A percentile compares a stretch with the other conserved stretches of the same genome.
Conservation (phyloP, 2,113 vertebrate genomes). For the Pyxicephalus adspersus region DNA sequence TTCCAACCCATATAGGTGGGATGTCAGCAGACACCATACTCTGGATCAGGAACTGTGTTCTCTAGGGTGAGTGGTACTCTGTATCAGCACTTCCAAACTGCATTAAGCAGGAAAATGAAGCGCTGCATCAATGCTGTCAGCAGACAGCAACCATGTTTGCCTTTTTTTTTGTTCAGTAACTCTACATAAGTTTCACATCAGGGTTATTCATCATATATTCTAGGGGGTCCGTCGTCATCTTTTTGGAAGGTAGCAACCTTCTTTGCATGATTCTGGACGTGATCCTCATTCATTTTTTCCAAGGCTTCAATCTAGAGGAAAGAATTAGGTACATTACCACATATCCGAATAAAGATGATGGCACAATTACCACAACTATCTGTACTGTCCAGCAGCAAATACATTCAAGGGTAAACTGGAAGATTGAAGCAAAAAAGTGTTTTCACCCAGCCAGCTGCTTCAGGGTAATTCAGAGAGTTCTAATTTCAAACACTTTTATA, state of each 20-base stretch:
- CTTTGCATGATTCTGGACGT: slow-evolving; percentile 86
- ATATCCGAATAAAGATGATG: background rate
- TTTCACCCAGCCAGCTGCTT: too few species aligned
- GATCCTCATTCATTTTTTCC: slow-evolving; percentile 95
- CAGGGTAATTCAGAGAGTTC: too few species aligned
- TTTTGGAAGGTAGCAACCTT: slow-evolving; percentile 71
- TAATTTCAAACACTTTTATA: too few species aligned
- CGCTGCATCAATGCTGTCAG: slow-evolving; percentile 60
- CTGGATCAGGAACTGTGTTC: slow-evolving; percentile 65
- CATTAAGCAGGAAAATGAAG: slow-evolving; percentile 59
- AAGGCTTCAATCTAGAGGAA: slow-evolving; percentile 84
- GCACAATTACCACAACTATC: too few species aligned
- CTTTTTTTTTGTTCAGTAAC: background rate
- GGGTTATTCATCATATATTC: slow-evolving; percentile 68
- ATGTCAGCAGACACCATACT: slow-evolving; percentile 60
- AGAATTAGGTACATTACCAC: background rate
- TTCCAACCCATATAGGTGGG: slow-evolving; percentile 61
- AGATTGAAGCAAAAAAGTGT: too few species aligned
- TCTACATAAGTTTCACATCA: background rate
- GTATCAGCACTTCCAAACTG: slow-evolving; percentile 58
- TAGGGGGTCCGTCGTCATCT: slow-evolving; percentile 72
- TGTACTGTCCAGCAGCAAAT: too few species aligned
- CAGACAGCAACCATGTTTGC: slow-evolving; percentile 29
- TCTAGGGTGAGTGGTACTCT: slow-evolving; percentile 60
- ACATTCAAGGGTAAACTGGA: too few species aligned